Evolutionary conservation across 1,140 invertebrate genomes (phyloP), one percentile per base, ranked within the genome.

Genomic region (Drosophila tropicalis): DNA sequence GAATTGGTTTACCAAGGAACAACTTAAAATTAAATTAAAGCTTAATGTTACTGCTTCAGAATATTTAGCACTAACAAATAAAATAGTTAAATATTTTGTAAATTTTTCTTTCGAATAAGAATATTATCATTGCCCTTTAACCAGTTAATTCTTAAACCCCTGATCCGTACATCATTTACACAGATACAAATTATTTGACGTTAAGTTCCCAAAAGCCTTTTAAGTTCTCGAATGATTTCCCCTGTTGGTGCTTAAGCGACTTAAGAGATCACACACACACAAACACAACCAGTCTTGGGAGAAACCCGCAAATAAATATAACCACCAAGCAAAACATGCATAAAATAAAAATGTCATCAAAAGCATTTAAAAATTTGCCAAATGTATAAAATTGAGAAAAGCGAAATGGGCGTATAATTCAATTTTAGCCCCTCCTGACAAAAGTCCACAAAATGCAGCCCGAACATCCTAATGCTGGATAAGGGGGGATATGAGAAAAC

Each of bases 311-410:
- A 39, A 61, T 39, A 47, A 36, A 62, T 22, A 56, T 19, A 62
- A 57, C 29, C 41, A 15, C 40, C n/a, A 62, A 32, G 40, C 25
- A 57, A 44, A 22, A 63, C 44, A 19, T 41, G 61, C 36, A 44
- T 13, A 47, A 76, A 66, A 84, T 77, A 84, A 86, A 82, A 87
- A 87, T 87, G 79, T 86, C 84, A 83, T 86, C 72, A 83, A 87
- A 87, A 73, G 67, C 83, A 79, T 87, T 86, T 83, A 87, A 87
- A 86, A 87, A 86, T 81, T 86, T 81, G 74, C 76, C 71, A 77
- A 76, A 76, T 67, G 81, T 54, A 81, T 57, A 57, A 74, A 22
- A 51, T 17, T 7, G 19, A 4, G 29, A 34, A 57, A 17, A 34
- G 13, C 55, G 55, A 34, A 73, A 81, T 69, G 78, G 70, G 57